Base-by-base conservation (phyloP, 2,113 vertebrate species). In the Trematocara marginatum region DNA sequence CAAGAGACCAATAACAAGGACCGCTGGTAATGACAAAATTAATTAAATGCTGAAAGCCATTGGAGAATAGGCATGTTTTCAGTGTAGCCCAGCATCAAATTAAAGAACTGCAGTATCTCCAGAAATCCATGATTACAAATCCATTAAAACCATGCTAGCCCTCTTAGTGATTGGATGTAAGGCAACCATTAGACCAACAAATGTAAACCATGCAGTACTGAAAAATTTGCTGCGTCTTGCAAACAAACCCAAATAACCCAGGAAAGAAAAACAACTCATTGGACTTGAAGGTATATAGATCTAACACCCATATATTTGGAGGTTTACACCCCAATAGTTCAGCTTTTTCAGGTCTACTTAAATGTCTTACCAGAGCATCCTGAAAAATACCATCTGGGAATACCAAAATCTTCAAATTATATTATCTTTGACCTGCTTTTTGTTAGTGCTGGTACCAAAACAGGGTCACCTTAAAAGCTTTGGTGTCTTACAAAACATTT, bases 1-100 rank as follows among this genome's bases (percentile, higher is more conserved):
- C 89, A 66, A 76, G 90, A 93, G 86, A 90, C 82, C 59, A 90
- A 87, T 90, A 92, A 93, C 74, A 85, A 92, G 84, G 49, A 42
- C 29, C 1, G 3, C 45, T 84, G 82, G 45, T 84, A 89, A 92
- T 89, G 84, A 86, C 80, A 81, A 79, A 92, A 84, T 90, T 86
- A 90, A 91, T 93, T 92, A 92, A 87, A 85, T 66, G 64, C 69
- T 71, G 57, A 88, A 56, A 84, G 23, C 52, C 56, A 38, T 47
- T 57, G 35, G 84, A 90, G 80, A 89, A 90, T 51, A 69, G 42
- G 26, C 53, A 86, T 83, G 81, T 88, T 93, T 87, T 61, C 49
- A 82, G 78, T 82, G 38, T 61, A 78, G 81, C 53, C 87, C 12
- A 31, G 79, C 88, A 82, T 83, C 80, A 88, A 87, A 92, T 91